phyloP scores from a whole-genome alignment of 2,113 vertebrate genomes.

The Hydrolagus affinis region DNA sequence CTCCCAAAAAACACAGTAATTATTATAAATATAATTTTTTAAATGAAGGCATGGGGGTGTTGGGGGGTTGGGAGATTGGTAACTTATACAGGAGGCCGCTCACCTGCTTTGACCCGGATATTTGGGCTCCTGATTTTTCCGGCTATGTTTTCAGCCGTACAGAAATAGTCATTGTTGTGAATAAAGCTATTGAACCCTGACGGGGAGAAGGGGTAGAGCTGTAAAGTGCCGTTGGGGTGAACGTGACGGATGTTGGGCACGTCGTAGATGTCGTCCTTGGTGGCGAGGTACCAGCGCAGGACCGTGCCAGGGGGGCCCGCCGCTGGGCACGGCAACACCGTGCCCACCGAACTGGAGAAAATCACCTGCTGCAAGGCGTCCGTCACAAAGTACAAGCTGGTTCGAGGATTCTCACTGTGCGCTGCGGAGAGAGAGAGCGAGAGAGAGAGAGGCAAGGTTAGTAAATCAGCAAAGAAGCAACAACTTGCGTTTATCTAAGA shows the following conservation, averaged over 20 bases:
- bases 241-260: slow-evolving; percentile 97
- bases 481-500: no score
- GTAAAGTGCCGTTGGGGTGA: slow-evolving; percentile 93
- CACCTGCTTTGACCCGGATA: slow-evolving; percentile 95
- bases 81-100: slow-evolving; percentile 34
- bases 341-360: slow-evolving; percentile 74
- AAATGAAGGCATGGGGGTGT: no score
- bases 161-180: slow-evolving; percentile 98
- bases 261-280: slow-evolving; percentile 97
- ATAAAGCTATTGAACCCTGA: slow-evolving; percentile 99
- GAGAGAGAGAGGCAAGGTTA: background rate
- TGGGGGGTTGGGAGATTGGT: no score
- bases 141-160: slow-evolving; percentile 91
- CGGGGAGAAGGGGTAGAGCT: slow-evolving; percentile 95
- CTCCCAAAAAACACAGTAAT: no score
- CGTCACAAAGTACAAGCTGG: slow-evolving; percentile 99
- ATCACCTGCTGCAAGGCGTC: slow-evolving; percentile 96
- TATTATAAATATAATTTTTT: no score
- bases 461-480: no score
- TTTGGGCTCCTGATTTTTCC: slow-evolving; percentile 97
- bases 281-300: slow-evolving; percentile 97
- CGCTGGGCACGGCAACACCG: slow-evolving; percentile 92
- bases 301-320: slow-evolving; percentile 88
- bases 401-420: slow-evolving; percentile 73
- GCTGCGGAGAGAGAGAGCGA: slow-evolving; percentile 52